phyloP scores from a whole-genome alignment of 2,888 invertebrate species.

The Dromius quadrimaculatus region DNA sequence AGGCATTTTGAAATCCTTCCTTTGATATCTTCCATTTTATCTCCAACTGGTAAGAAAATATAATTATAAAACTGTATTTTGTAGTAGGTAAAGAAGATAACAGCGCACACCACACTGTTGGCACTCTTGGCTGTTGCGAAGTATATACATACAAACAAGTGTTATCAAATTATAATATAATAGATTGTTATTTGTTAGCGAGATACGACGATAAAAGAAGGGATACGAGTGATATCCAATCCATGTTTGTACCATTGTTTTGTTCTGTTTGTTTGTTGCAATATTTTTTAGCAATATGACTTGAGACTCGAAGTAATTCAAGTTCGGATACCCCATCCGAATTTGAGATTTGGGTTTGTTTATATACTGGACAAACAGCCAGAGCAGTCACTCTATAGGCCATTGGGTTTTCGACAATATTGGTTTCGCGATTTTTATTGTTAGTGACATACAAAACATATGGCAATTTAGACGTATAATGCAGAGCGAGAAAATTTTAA shows the following conservation, averaged over 20 bases:
- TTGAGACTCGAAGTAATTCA: conserved; percentile 19
- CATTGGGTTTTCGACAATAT: conserved; percentile 53
- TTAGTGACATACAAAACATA: conserved; percentile 55
- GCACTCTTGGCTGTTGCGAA: conserved; percentile 64
- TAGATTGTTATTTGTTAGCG: conserved; percentile 63
- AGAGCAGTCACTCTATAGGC: conserved; percentile 60
- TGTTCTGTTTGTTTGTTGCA: conserved; percentile 59
- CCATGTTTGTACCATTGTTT: conserved; percentile 54
- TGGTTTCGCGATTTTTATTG: conserved; percentile 52
- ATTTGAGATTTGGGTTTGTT: conserved; percentile 36
- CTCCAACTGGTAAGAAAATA: background rate
- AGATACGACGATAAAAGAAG: conserved; percentile 60
- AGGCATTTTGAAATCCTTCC: no score
- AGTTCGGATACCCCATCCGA: conserved; percentile 19
- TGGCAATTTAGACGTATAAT: conserved; percentile 60
- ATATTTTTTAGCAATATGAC: conserved; percentile 56
- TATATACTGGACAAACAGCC: conserved; percentile 62
- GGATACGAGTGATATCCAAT: conserved; percentile 34
- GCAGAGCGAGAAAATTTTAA: conserved; percentile 59
- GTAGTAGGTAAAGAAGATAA: conserved; percentile 3
- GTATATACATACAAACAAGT: conserved; percentile 59
- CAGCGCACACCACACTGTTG: conserved; percentile 11
- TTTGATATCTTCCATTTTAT: no score
- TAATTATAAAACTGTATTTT: background rate
- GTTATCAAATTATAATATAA: conserved; percentile 59